phyloP scores from a whole-genome alignment of 2,888 invertebrate genomes.

The Apeira syringaria region DNA sequence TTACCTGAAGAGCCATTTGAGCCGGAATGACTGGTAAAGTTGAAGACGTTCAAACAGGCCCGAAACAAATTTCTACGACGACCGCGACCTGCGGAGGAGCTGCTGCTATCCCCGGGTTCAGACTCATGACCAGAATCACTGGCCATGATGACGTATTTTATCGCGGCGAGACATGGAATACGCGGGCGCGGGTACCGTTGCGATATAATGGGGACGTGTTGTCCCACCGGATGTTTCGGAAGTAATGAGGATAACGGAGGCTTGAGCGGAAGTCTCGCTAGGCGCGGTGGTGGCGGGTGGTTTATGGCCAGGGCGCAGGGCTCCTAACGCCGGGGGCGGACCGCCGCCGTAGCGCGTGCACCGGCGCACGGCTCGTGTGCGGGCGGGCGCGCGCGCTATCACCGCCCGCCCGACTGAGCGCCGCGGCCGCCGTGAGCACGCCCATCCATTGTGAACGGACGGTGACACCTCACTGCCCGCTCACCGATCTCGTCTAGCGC shows the following conservation, averaged over 20 bases:
- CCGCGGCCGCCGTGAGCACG: constrained; percentile 35
- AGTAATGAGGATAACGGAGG: constrained; percentile 45
- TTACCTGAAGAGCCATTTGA: not conserved
- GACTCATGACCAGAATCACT: constrained; percentile 1
- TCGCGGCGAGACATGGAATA: not conserved
- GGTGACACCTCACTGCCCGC: constrained; percentile 13
- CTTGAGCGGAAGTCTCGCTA: constrained; percentile 29
- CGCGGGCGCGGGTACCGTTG: not conserved
- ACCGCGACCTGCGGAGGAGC: not conserved
- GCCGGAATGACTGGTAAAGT: not conserved
- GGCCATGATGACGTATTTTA: not conserved
- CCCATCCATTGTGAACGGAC: constrained; percentile 37
- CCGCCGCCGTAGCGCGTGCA: constrained; percentile 47
- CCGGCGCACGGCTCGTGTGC: constrained; percentile 26
- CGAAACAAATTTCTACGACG: not conserved
- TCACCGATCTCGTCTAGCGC: not conserved
- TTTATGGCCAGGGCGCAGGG: constrained; percentile 32
- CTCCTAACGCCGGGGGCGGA: constrained; percentile 45
- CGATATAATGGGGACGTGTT: constrained; percentile 7
- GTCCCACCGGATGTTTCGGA: constrained; percentile 28
- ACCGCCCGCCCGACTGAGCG: constrained; percentile 55
- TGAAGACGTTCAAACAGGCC: not conserved
- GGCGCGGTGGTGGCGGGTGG: not conserved
- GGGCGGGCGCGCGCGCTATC: constrained; percentile 47
- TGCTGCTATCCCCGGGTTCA: not conserved